Percentiles rank a stretch among this genome's conserved stretches.
phyloP scores from a whole-genome alignment of 2,888 invertebrate species.

The Hirtodrosophila trivittata region DNA sequence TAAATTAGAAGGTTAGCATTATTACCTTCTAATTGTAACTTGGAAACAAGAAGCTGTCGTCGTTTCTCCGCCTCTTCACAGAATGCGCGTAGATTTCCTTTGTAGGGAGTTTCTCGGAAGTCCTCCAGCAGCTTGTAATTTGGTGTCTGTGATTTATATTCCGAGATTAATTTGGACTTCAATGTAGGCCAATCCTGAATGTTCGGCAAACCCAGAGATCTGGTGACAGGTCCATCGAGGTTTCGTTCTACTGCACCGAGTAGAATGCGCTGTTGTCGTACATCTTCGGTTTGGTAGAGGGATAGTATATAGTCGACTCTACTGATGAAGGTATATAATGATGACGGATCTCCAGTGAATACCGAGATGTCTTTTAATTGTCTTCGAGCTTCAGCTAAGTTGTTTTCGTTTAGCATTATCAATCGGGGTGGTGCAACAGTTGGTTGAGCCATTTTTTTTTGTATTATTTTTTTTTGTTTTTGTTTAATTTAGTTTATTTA shows the following conservation, averaged over 20 bases:
- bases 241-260: neutral
- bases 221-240: neutral
- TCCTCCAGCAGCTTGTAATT: conserved; percentile 4
- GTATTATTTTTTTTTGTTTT: conserved; percentile 1
- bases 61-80: conserved; percentile 3
- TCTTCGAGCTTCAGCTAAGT: conserved; percentile 1
- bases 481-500: conserved; percentile 1
- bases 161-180: neutral
- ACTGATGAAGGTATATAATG: no score
- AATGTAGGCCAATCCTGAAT: conserved; percentile 1
- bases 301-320: no score
- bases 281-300: no score
- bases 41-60: conserved; percentile 2
- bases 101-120: conserved; percentile 4
- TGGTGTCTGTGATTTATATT: no score
- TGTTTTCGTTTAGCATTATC: no score
- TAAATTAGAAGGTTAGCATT: no score
- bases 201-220: neutral
- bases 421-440: neutral
- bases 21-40: no score
- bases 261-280: no score
- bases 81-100: conserved; percentile 5
- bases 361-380: neutral
- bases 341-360: neutral
- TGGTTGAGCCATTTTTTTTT: neutral